Conservation (phyloP, 2,888 invertebrate genomes). For the Aphidius colemani region DNA sequence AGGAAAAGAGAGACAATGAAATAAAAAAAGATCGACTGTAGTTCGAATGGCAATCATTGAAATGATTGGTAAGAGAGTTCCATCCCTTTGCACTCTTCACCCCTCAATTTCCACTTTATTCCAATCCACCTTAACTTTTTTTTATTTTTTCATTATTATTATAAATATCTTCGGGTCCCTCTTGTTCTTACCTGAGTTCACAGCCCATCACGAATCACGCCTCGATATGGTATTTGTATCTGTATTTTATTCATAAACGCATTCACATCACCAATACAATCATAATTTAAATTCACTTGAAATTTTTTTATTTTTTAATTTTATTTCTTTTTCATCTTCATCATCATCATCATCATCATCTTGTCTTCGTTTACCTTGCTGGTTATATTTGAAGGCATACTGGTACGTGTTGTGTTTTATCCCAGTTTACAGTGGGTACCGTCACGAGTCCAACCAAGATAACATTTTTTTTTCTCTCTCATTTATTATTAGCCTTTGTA, state of each 20-base stretch:
- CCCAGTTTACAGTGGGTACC: constrained; percentile 37
- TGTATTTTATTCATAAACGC: constrained; percentile 15
- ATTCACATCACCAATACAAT: constrained; percentile 12
- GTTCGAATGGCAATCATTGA: constrained; percentile 42
- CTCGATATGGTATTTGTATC: constrained; percentile 21
- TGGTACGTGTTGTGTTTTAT: constrained; percentile 12
- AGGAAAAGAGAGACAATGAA: no score
- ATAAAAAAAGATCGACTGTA: constrained; percentile 25
- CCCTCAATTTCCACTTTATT: constrained; percentile 15
- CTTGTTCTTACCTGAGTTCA: constrained; percentile 19
- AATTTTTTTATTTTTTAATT: neutral
- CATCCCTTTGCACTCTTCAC: constrained; percentile 11
- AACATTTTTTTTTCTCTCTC: constrained; percentile 4
- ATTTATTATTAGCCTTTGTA: neutral
- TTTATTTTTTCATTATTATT: constrained; percentile 20
- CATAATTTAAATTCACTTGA: constrained; percentile 3
- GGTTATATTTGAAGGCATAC: constrained; percentile 15
- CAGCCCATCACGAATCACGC: constrained; percentile 39
- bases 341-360: neutral
- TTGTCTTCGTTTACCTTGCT: constrained; percentile 4
- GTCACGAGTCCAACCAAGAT: constrained; percentile 19
- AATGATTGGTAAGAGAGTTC: constrained; percentile 40
- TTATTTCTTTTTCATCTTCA: neutral
- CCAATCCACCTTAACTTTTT: constrained; percentile 5
- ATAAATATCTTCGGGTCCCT: constrained; percentile 14